phyloP scores from a whole-genome alignment of 2,797 vertebrate genomes.

The Moxostoma hubbsi region DNA sequence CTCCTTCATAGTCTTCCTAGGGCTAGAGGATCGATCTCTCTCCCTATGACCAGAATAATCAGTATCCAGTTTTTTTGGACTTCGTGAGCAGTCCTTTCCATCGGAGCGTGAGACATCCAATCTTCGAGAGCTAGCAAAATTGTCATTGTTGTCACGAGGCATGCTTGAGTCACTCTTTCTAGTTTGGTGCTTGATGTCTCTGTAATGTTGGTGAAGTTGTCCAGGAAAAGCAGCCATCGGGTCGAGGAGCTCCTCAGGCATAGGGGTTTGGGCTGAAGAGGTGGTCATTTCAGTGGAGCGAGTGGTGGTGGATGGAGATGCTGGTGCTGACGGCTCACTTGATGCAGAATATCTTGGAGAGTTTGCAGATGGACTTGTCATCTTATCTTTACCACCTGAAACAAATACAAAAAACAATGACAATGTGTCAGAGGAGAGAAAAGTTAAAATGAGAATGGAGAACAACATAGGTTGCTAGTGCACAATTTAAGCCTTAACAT shows the following conservation, averaged over 20 bases:
- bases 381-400: slow-evolving; percentile 87
- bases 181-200: slow-evolving; percentile 64
- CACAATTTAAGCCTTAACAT: no score
- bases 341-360: slow-evolving; percentile 80
- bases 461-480: background rate
- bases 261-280: slow-evolving; percentile 55
- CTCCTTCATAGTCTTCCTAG: slow-evolving; percentile 76
- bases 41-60: slow-evolving; percentile 66
- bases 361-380: slow-evolving; percentile 81
- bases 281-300: slow-evolving; percentile 79
- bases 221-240: slow-evolving; percentile 61
- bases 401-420: background rate
- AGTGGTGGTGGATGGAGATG: slow-evolving; percentile 80
- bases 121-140: slow-evolving; percentile 75
- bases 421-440: no score
- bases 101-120: slow-evolving; percentile 19
- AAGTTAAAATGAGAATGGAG: background rate
- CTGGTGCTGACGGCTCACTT: slow-evolving; percentile 82
- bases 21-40: slow-evolving; percentile 75
- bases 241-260: slow-evolving; percentile 71
- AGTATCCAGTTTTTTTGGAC: slow-evolving; percentile 59
- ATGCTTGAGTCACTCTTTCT: slow-evolving; percentile 61
- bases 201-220: slow-evolving; percentile 67
- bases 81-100: slow-evolving; percentile 49
- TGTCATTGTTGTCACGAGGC: slow-evolving; percentile 68